phyloP scores from a whole-genome alignment of 2,888 invertebrate genomes.

The Athalia rosae region DNA sequence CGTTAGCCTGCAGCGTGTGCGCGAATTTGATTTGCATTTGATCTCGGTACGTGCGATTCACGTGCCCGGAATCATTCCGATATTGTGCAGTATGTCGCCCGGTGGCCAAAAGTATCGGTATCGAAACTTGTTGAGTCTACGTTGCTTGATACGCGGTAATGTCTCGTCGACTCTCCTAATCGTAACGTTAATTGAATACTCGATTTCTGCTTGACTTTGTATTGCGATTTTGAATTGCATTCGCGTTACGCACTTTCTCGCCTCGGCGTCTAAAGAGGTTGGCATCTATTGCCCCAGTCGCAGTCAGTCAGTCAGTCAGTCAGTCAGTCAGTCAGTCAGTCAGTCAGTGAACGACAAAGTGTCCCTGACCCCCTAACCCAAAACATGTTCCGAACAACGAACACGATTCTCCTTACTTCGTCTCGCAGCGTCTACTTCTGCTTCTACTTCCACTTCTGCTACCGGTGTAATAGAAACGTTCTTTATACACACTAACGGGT shows the following conservation, averaged over 20 bases:
- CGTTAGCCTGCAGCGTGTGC: no score
- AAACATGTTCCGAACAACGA: conserved; percentile 44
- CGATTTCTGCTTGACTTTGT: not conserved
- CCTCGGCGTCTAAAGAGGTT: conserved; percentile 2
- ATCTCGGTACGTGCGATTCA: no score
- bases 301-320: conserved; percentile 24
- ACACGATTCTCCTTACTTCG: not conserved
- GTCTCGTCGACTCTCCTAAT: not conserved
- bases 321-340: not conserved
- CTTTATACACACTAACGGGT: not conserved
- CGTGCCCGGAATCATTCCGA: no score
- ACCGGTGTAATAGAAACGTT: conserved; percentile 26
- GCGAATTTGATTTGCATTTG: no score
- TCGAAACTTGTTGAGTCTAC: not conserved
- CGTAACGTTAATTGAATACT: no score
- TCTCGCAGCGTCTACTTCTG: no score
- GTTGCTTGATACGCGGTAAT: not conserved
- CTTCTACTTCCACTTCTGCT: no score
- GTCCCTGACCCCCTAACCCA: conserved; percentile 47
- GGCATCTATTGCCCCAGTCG: conserved; percentile 18
- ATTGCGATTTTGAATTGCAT: conserved; percentile 17
- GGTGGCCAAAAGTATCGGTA: no score
- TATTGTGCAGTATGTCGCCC: no score
- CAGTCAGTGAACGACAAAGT: conserved; percentile 40
- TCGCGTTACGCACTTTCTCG: conserved; percentile 32